Evolutionary conservation across 2,113 vertebrate genomes (phyloP).

Genomic region (Thomomys bottae): DNA sequence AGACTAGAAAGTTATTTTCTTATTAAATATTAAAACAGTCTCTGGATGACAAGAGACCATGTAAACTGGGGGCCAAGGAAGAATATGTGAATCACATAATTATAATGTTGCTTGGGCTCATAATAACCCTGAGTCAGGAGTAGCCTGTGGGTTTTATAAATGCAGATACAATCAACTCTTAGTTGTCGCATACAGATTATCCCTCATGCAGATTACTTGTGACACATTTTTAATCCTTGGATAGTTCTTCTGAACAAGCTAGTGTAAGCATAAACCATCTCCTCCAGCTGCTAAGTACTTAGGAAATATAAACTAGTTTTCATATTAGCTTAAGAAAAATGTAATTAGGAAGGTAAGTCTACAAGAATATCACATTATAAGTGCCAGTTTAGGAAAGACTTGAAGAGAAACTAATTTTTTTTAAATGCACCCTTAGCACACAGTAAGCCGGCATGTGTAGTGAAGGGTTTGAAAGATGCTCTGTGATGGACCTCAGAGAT

Average conservation of each 20-base stretch:
- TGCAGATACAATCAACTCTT: conserved; percentile 15
- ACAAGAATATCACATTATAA: conserved; percentile 18
- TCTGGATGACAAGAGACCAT: background rate
- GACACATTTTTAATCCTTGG: conserved; percentile 69
- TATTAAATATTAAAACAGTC: background rate
- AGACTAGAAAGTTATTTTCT: background rate
- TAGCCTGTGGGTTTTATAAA: conserved; percentile 42
- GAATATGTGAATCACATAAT: background rate
- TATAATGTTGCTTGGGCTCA: conserved; percentile 27
- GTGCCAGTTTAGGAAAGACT: background rate
- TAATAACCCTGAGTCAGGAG: background rate
- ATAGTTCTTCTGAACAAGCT: conserved; percentile 44
- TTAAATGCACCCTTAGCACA: background rate
- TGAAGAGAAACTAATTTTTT: background rate
- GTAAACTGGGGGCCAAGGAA: background rate
- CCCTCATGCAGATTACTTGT: conserved; percentile 40
- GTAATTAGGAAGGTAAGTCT: conserved; percentile 61
- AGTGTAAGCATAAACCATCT: background rate
- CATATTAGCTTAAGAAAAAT: conserved; percentile 56
- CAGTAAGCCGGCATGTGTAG: background rate
- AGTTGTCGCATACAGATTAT: conserved; percentile 27
- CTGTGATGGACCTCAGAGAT: background rate
- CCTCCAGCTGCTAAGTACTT: conserved; percentile 12
- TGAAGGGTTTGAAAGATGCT: background rate
- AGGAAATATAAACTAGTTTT: conserved; percentile 54